Conservation (phyloP, 2,797 vertebrate species). For the Pangasius krempfi region DNA sequence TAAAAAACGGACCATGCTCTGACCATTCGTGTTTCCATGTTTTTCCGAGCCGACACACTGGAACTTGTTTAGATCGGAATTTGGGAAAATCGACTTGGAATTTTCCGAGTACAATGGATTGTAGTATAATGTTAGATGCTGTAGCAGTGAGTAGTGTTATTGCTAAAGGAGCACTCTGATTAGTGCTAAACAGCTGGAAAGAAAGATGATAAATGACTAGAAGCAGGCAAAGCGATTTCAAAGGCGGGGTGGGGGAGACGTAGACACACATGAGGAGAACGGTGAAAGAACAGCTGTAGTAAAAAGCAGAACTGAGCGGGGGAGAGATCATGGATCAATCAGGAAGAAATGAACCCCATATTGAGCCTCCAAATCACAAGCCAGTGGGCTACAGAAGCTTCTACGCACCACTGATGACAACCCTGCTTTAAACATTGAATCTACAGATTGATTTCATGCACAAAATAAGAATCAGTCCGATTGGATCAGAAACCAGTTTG, state of each 20-base stretch:
- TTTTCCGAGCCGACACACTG: not conserved
- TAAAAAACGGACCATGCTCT: not conserved
- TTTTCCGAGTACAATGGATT: not conserved
- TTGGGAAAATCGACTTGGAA: not conserved
- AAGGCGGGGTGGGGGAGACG: not conserved
- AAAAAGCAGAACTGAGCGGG: constrained; percentile 26
- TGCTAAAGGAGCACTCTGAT: not conserved
- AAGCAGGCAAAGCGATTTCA: constrained; percentile 52
- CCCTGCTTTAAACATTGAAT: constrained; percentile 55
- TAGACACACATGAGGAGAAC: not conserved
- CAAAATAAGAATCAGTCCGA: not conserved
- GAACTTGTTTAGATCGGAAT: not conserved
- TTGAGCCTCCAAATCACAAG: constrained; percentile 55
- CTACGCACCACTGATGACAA: constrained; percentile 36
- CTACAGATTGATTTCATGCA: not conserved
- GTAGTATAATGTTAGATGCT: not conserved
- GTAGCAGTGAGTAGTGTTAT: not conserved
- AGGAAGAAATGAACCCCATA: constrained; percentile 31
- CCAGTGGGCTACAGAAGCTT: constrained; percentile 44
- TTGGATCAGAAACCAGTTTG: constrained; percentile 6
- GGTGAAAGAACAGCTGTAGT: not conserved
- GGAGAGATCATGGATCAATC: constrained; percentile 44
- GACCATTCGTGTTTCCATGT: not conserved
- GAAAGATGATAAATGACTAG: constrained; percentile 82
- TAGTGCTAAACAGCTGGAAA: constrained; percentile 29